Evolutionary conservation across 2,113 vertebrate genomes (phyloP).

Genomic region (Crotalus tigris): DNA sequence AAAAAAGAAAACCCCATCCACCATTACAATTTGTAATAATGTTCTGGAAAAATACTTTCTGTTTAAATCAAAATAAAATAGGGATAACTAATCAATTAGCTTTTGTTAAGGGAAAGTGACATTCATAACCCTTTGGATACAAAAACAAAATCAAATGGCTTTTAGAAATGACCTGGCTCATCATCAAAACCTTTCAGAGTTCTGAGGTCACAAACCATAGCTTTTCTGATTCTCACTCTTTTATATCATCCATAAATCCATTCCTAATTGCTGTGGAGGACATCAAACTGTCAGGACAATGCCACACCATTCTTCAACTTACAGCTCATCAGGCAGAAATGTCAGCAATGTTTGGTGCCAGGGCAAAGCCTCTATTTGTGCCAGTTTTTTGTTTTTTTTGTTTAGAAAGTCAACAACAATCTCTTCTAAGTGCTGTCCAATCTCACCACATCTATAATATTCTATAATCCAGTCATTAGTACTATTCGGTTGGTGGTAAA

Average conservation of each 20-base stretch:
- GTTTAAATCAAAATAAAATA: background rate
- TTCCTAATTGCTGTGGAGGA: constrained; percentile 33
- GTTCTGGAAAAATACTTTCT: background rate
- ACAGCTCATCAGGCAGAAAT: constrained; percentile 14
- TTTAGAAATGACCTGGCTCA: constrained; percentile 1
- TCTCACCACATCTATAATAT: background rate
- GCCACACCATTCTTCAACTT: constrained; percentile 5
- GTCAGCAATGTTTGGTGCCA: background rate
- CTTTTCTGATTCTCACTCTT: background rate
- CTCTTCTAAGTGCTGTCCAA: background rate
- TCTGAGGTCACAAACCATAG: background rate
- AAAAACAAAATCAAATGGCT: background rate
- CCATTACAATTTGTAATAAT: background rate
- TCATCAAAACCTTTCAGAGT: background rate
- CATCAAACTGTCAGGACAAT: constrained; percentile 2
- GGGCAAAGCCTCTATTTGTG: background rate
- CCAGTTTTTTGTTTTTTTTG: background rate
- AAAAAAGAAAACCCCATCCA: background rate
- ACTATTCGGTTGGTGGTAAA: background rate
- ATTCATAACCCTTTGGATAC: background rate
- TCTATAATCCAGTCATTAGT: background rate
- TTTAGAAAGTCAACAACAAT: background rate
- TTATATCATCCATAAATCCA: constrained; percentile 30
- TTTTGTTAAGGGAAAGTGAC: background rate
- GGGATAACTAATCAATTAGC: background rate